A percentile compares a stretch with the other conserved stretches of the same genome.
Evolutionary conservation across 2,113 vertebrate genomes (phyloP).

Genomic region (Lepus europaeus): DNA sequence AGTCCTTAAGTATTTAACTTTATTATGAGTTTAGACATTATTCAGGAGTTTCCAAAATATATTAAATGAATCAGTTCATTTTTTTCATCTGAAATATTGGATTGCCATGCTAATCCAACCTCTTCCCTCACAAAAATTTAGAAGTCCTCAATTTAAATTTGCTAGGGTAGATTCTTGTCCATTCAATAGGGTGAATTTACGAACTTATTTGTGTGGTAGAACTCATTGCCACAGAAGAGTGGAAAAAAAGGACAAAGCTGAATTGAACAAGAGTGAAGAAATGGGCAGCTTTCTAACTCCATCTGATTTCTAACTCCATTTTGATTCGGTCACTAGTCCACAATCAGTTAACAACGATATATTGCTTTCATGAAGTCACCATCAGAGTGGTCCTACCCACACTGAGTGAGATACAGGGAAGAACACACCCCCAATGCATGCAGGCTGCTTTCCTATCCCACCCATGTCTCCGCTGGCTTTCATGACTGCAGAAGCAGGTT

Average conservation of each 20-base stretch:
- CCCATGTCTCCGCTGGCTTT: not conserved
- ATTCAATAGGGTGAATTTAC: not conserved
- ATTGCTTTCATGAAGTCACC: not conserved
- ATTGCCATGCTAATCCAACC: not conserved
- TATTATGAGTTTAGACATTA: not conserved
- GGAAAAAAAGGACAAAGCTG: not conserved
- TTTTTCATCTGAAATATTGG: conserved; percentile 47
- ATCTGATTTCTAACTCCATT: not conserved
- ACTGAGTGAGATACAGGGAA: not conserved
- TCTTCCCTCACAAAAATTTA: conserved; percentile 24
- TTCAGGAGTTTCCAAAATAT: not conserved
- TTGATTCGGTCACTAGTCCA: conserved; percentile 9
- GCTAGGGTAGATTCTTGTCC: too few relatives aligned
- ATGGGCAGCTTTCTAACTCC: not conserved
- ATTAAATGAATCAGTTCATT: conserved; percentile 3
- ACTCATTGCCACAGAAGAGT: not conserved
- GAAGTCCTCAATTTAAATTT: too few relatives aligned
- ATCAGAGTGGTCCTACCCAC: not conserved
- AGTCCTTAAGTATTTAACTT: not conserved
- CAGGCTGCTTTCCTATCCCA: not conserved
- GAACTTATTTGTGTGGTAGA: not conserved
- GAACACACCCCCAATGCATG: conserved; percentile 19
- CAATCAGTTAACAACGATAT: not conserved
- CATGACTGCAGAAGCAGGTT: not conserved
- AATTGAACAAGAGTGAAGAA: conserved; percentile 36